Conservation (phyloP, 1,140 invertebrate genomes). For the Hycleus phaleratus region DNA sequence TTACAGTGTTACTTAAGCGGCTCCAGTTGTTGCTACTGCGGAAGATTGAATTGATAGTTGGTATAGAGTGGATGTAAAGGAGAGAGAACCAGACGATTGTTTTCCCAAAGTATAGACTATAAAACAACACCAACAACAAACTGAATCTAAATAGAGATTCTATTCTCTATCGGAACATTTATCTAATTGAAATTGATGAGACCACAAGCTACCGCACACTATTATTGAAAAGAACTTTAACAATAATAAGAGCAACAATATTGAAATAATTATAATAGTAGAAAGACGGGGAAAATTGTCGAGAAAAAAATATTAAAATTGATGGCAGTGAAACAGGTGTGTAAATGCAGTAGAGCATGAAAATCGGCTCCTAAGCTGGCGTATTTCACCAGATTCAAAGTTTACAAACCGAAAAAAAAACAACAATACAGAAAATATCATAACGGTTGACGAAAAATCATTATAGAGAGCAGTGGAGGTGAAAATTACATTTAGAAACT, state of each 20-base stretch:
- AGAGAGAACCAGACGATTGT: conserved; percentile 15
- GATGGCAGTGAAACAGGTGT: conserved; percentile 4
- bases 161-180: conserved; percentile 11
- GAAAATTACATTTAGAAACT: conserved; percentile 38
- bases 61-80: too few relatives aligned
- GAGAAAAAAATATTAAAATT: too few relatives aligned
- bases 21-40: conserved; percentile 24
- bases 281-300: too few relatives aligned
- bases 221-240: too few relatives aligned
- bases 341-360: conserved; percentile 5
- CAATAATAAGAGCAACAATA: too few relatives aligned
- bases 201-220: conserved; percentile 6
- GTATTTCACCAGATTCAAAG: conserved; percentile 13
- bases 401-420: conserved; percentile 15
- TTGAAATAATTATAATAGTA: too few relatives aligned
- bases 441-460: conserved; percentile 22
- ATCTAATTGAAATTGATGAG: conserved; percentile 17
- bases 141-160: conserved; percentile 8
- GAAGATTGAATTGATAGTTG: conserved; percentile 22
- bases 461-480: conserved; percentile 27
- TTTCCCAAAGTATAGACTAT: conserved; percentile 22
- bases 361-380: background rate
- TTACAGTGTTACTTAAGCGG: conserved; percentile 24
- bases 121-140: too few relatives aligned
- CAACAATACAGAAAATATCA: conserved; percentile 12